Evolutionary conservation across 2,113 vertebrate species (phyloP), one percentile per base, ranked within the genome.

Genomic region (Oncorhynchus keta): DNA sequence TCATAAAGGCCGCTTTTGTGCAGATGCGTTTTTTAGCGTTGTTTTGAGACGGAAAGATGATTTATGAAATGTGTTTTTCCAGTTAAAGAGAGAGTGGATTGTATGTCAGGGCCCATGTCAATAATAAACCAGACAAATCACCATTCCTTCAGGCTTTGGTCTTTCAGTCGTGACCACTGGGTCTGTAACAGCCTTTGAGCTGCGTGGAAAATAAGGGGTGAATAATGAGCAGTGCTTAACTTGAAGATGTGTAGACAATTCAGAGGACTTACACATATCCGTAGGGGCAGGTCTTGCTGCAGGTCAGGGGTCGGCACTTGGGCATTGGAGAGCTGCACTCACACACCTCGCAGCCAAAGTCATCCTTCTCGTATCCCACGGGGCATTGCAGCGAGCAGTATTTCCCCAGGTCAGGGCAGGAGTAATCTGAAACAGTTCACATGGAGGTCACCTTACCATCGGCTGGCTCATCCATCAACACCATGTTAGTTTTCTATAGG

Each of bases 241-340:
- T 18, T 55, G 1, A 55, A 55, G 39, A 45, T 45, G 2, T 45
- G 39, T 2, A 45, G 39, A 45, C 39, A 5, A 2, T 55, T 55
- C 16, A 55, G 16, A 55, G 16, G 16, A 94, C 94, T 92, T 86
- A 95, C 94, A 93, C 89, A 66, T 92, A 94, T 88, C 94, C 94
- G 72, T 94, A 90, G 8, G 92, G 92, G 83, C 94, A 95, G 84
- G 92, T 94, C 84, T 95, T 95, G 76, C 89, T 91, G 85, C 94
- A 95, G 79, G 87, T 92, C 86, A 95, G 66, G 70, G 90, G 91
- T 80, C 92, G 90, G 70, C 94, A 95, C 78, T 84, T 93, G 70
- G 87, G 79, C 49, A 81, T 14, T 0, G 86, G 90, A 55, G 84
- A 69, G 68, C 64, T 86, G 82, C 94, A 95, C 71, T 94, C 90